Evolutionary conservation across 2,797 vertebrate genomes (phyloP).

Genomic region (Malacoraja senta): DNA sequence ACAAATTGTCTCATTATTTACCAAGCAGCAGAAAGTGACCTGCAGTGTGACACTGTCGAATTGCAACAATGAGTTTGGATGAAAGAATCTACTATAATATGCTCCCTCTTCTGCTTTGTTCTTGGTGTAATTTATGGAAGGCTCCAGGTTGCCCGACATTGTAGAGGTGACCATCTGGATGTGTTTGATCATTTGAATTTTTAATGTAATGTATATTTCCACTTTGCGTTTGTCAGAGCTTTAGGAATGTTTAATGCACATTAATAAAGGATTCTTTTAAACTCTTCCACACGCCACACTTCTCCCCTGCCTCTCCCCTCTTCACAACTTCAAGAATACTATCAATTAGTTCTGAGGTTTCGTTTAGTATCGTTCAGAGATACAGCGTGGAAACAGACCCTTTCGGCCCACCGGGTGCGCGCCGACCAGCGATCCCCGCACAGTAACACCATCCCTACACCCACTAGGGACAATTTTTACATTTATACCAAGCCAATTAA

Average conservation of each 20-base stretch:
- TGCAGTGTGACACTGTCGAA: neutral
- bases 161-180: neutral
- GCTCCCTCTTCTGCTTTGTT: neutral
- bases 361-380: too few relatives aligned
- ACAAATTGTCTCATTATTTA: neutral
- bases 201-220: neutral
- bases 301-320: neutral
- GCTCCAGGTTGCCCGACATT: neutral
- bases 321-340: neutral
- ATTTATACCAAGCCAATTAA: too few relatives aligned
- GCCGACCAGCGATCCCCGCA: too few relatives aligned
- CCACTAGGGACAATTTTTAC: too few relatives aligned
- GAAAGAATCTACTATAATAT: neutral
- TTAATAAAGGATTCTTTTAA: neutral
- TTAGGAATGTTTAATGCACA: neutral
- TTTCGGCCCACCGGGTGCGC: too few relatives aligned
- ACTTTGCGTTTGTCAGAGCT: neutral
- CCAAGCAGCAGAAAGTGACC: neutral
- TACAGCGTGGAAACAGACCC: too few relatives aligned
- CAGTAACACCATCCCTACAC: too few relatives aligned
- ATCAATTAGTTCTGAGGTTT: neutral
- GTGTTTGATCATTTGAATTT: constrained; percentile 7
- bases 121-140: neutral
- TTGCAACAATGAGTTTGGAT: neutral
- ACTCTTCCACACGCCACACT: neutral